Evolutionary conservation across 2,113 vertebrate species (phyloP).

Genomic region (Phaethon lepturus): DNA sequence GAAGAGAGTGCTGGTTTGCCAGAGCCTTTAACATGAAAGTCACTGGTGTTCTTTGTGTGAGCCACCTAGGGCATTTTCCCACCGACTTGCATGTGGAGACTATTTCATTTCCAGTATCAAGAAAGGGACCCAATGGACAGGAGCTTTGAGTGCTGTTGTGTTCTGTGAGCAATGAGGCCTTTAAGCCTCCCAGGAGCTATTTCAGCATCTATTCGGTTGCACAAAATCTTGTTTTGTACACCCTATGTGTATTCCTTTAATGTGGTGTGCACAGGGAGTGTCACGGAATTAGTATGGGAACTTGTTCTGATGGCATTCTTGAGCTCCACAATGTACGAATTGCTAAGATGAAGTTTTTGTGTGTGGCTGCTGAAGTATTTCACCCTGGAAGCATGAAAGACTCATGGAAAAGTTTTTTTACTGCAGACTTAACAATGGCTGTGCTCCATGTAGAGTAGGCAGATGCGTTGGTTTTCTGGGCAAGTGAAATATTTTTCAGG

Average conservation of each 20-base stretch:
- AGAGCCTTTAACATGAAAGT: neutral
- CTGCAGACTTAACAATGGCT: neutral
- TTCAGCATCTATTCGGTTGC: neutral
- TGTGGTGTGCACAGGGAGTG: neutral
- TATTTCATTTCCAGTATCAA: neutral
- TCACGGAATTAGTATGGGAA: fast-evolving
- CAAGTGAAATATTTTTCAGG: neutral
- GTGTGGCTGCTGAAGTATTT: neutral
- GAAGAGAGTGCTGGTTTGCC: neutral
- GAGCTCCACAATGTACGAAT: fast-evolving
- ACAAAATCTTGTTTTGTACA: neutral
- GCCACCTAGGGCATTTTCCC: neutral
- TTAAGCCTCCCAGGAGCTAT: neutral
- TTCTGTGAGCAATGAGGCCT: neutral
- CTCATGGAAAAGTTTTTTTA: neutral
- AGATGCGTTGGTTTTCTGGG: fast-evolving
- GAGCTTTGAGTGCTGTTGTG: neutral
- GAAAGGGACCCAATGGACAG: fast-evolving
- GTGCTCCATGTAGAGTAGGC: neutral
- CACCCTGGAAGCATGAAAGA: neutral
- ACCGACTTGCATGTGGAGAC: fast-evolving
- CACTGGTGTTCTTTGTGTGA: neutral
- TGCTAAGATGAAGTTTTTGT: fast-evolving
- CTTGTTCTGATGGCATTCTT: too few species aligned
- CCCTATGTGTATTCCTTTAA: neutral